These are phyloP conservation scores for Protonibea diacanthus DNA, from an alignment of 2,797 vertebrate genomes.

Conservation along the genomic window DNA sequence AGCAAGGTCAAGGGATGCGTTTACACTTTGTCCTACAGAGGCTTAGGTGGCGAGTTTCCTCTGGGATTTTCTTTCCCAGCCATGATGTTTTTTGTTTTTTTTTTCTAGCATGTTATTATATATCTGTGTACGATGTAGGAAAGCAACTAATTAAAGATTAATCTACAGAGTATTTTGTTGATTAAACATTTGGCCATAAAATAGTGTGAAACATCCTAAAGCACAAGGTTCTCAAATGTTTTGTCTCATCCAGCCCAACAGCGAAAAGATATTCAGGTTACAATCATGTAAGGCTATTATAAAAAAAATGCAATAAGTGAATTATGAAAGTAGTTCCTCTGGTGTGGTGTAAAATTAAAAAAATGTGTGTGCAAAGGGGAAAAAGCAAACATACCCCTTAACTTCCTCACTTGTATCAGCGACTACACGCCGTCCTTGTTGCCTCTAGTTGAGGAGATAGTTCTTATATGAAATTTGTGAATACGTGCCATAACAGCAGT, in stretches of 20 bases:
- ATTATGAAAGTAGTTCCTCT: not conserved
- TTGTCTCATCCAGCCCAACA: not conserved
- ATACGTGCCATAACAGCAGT: constrained; percentile 3
- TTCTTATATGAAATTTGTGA: constrained; percentile 8
- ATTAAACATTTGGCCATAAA: not conserved
- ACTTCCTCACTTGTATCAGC: constrained; percentile 38
- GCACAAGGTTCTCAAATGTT: not conserved
- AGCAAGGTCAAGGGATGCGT: constrained; percentile 41
- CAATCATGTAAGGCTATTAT: not conserved
- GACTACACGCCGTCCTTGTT: not conserved
- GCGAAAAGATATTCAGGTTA: constrained; percentile 20
- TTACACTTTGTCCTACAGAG: constrained; percentile 43
- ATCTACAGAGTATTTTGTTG: not conserved
- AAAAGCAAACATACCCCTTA: constrained; percentile 19
- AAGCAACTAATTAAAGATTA: not conserved
- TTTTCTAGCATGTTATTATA: not conserved
- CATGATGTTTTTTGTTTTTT: not conserved
- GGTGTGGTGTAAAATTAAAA: not conserved
- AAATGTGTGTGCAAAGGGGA: not conserved
- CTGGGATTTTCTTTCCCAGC: not conserved
- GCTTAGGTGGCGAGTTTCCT: not conserved
- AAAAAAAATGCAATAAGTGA: no score
- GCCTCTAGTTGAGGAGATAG: constrained; percentile 19
- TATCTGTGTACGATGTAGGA: not conserved
- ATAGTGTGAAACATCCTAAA: not conserved